Percentiles rank a stretch among this genome's conserved stretches.
phyloP scores from a whole-genome alignment of 2,888 invertebrate species.

The Digitonthophagus gazella region DNA sequence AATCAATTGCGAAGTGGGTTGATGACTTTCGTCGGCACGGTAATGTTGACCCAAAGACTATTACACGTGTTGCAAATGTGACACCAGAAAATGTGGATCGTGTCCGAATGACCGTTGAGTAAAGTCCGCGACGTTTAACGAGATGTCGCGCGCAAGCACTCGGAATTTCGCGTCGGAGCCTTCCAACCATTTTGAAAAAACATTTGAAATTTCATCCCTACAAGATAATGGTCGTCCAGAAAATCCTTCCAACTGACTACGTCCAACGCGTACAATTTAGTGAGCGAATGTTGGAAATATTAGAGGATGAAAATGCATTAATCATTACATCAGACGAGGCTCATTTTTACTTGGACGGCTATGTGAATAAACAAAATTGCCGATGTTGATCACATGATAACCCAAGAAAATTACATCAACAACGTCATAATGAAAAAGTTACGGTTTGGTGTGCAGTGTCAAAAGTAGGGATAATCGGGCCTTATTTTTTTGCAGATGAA shows the following conservation, averaged over 20 bases:
- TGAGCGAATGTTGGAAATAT: not conserved
- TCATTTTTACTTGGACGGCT: slow-evolving; percentile 16
- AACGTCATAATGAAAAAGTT: slow-evolving; percentile 19
- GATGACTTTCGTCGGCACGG: no score
- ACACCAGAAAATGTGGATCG: no score
- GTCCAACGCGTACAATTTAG: not conserved
- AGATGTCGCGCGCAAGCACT: no score
- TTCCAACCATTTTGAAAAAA: no score
- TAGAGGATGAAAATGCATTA: no score
- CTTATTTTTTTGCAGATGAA: slow-evolving; percentile 19
- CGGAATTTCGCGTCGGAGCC: no score
- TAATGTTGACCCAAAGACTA: no score
- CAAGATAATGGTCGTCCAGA: not conserved
- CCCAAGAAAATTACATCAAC: slow-evolving; percentile 7
- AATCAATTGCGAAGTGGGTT: no score
- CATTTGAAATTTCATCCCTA: not conserved
- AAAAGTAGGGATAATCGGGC: slow-evolving; percentile 19
- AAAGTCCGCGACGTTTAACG: no score
- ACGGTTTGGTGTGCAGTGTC: slow-evolving; percentile 20
- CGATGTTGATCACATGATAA: slow-evolving; percentile 19
- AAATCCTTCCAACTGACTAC: not conserved
- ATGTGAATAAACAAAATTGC: slow-evolving; percentile 22
- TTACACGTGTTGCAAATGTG: no score
- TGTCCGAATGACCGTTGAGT: no score
- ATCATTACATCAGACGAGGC: not conserved